Percentiles rank a stretch among this genome's conserved stretches.
phyloP scores from a whole-genome alignment of 2,888 invertebrate genomes.

The Drosophila hamatofila region DNA sequence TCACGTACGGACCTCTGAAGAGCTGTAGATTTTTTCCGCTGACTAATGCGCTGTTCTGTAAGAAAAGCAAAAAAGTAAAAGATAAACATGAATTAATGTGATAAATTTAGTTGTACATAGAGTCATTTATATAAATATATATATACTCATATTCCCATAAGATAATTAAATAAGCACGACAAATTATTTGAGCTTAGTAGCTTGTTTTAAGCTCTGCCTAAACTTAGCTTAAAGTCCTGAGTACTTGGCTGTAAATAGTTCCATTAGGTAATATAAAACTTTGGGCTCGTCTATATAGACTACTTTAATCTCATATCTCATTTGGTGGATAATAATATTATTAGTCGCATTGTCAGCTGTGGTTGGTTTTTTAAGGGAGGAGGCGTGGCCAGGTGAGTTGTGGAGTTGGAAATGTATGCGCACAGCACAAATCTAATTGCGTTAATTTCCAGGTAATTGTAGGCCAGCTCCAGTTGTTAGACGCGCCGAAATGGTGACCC shows the following conservation, averaged over 20 bases:
- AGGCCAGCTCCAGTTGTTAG: slow-evolving; percentile 32
- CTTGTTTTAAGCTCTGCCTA: neutral
- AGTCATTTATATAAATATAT: neutral
- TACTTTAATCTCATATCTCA: slow-evolving; percentile 17
- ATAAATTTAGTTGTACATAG: slow-evolving; percentile 22
- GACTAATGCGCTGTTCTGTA: slow-evolving; percentile 64
- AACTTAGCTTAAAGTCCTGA: neutral
- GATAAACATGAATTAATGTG: slow-evolving; percentile 58
- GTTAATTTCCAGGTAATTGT: slow-evolving; percentile 78
- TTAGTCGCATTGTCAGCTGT: slow-evolving; percentile 14
- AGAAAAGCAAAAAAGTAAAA: slow-evolving; percentile 7
- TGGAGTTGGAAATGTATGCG: slow-evolving; percentile 28
- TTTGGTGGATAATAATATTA: slow-evolving; percentile 35
- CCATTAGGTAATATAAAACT: neutral
- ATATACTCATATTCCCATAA: neutral
- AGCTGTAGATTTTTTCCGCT: slow-evolving; percentile 53
- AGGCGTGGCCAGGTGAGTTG: slow-evolving; percentile 9
- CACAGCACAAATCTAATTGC: slow-evolving; percentile 68
- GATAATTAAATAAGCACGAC: neutral
- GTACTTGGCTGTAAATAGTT: neutral
- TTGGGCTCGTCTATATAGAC: neutral
- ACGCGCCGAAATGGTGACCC: slow-evolving; percentile 21
- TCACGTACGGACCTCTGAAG: slow-evolving; percentile 60
- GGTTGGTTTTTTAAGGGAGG: neutral
- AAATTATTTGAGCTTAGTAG: neutral